These are phyloP conservation scores for Daktulosphaira vitifoliae DNA, from an alignment of 1,140 invertebrate genomes.

Conservation along the genomic window DNA sequence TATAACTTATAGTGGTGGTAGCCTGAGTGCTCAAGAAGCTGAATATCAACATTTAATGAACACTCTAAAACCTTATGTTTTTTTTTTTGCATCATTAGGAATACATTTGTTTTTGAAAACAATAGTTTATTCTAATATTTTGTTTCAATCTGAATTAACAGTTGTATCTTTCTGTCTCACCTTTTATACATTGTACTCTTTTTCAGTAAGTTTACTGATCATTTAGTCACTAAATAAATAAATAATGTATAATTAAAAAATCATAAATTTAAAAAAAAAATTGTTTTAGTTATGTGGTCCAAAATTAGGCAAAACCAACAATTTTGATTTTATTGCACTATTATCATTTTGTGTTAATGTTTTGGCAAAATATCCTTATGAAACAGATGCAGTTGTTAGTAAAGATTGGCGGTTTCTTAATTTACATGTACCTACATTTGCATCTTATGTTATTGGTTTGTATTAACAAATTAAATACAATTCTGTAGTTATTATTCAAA, in stretches of 20 bases:
- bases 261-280: no score
- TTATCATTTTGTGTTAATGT: conserved; percentile 72
- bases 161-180: conserved; percentile 62
- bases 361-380: conserved; percentile 73
- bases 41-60: conserved; percentile 73
- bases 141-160: conserved; percentile 72
- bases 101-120: conserved; percentile 67
- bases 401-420: conserved; percentile 71
- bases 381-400: conserved; percentile 66
- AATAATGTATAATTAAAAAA: no score
- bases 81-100: conserved; percentile 66
- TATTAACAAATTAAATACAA: not conserved
- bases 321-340: conserved; percentile 58
- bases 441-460: conserved; percentile 53
- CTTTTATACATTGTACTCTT: conserved; percentile 62
- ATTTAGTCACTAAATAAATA: not conserved
- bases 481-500: no score
- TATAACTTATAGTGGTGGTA: conserved; percentile 55
- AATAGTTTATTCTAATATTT: conserved; percentile 62
- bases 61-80: conserved; percentile 66
- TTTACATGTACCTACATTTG: conserved; percentile 64
- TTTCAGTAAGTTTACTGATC: conserved; percentile 43
- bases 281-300: conserved; percentile 13
- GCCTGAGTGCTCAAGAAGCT: conserved; percentile 63
- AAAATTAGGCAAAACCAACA: conserved; percentile 17